A percentile compares a stretch with the other conserved stretches of the same genome.
These are phyloP conservation scores for Eristalinus aeneus DNA, from an alignment of 2,888 invertebrate species.

Conservation along the genomic window DNA sequence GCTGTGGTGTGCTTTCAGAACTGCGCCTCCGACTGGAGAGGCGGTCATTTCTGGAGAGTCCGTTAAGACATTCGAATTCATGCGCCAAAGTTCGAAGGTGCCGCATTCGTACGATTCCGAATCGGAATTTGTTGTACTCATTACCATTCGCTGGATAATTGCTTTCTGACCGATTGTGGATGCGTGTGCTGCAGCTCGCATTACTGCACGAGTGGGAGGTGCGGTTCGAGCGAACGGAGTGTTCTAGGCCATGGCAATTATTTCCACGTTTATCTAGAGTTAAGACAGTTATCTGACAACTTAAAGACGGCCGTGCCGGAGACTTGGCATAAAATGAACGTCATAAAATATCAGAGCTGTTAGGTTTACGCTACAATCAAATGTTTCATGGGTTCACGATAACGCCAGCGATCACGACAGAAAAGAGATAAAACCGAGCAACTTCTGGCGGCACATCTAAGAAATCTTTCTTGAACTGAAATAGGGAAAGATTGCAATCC, in stretches of 20 bases:
- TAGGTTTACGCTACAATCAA: neutral
- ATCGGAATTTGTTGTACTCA: constrained; percentile 39
- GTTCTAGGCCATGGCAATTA: neutral
- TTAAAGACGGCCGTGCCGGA: neutral
- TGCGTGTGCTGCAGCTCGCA: constrained; percentile 22
- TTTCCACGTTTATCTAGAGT: neutral
- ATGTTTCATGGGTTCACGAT: neutral
- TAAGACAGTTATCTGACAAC: constrained; percentile 1
- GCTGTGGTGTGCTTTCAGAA: constrained; percentile 9
- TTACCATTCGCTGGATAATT: constrained; percentile 56
- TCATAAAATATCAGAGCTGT: neutral
- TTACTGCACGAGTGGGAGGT: constrained; percentile 41
- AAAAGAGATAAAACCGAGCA: neutral
- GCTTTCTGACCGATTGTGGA: constrained; percentile 64
- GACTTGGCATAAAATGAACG: neutral
- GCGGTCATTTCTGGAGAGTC: neutral
- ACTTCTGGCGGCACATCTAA: no score
- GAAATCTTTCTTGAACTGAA: no score
- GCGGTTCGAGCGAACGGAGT: constrained; percentile 14
- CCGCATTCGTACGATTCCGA: constrained; percentile 5
- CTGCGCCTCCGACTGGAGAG: neutral
- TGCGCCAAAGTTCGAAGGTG: constrained; percentile 61
- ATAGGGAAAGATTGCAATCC: no score
- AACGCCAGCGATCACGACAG: neutral
- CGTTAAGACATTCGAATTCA: constrained; percentile 20